Evolutionary conservation across 2,797 vertebrate genomes (phyloP).

Genomic region (Gila robusta): DNA sequence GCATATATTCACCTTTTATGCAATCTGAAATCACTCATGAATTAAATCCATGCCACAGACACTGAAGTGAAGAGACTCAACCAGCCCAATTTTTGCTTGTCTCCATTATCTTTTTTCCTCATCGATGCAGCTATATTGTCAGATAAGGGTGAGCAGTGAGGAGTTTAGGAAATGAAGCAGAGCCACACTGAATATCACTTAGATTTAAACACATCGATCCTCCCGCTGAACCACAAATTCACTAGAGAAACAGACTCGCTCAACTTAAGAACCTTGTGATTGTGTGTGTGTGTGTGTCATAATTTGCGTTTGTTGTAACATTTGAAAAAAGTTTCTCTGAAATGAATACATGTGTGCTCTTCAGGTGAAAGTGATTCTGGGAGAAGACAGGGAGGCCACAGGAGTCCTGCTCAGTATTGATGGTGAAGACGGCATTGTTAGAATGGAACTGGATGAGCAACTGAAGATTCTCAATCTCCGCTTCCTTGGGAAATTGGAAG

Average conservation of each 20-base stretch:
- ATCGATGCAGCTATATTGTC: neutral
- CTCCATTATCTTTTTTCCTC: neutral
- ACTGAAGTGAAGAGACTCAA: neutral
- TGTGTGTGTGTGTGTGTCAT: too few relatives aligned
- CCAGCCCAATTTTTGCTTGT: neutral
- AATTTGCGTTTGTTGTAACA: neutral
- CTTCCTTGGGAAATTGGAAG: slow-evolving; percentile 91
- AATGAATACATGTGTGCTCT: slow-evolving; percentile 9
- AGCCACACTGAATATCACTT: neutral
- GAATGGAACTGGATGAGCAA: slow-evolving; percentile 92
- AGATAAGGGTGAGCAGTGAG: too few relatives aligned
- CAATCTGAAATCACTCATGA: neutral
- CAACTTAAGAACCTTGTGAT: neutral
- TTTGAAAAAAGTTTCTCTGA: neutral
- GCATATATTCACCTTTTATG: neutral
- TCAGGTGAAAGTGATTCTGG: slow-evolving; percentile 94
- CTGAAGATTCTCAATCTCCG: slow-evolving; percentile 95
- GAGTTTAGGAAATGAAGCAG: neutral
- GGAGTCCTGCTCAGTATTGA: slow-evolving; percentile 92
- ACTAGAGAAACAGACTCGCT: neutral
- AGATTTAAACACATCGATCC: neutral
- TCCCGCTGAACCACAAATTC: neutral
- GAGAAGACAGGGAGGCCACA: slow-evolving; percentile 91
- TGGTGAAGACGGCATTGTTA: slow-evolving; percentile 92
- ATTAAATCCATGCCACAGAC: neutral